Conservation (phyloP, 2,113 vertebrate species). For the Bufo bufo region DNA sequence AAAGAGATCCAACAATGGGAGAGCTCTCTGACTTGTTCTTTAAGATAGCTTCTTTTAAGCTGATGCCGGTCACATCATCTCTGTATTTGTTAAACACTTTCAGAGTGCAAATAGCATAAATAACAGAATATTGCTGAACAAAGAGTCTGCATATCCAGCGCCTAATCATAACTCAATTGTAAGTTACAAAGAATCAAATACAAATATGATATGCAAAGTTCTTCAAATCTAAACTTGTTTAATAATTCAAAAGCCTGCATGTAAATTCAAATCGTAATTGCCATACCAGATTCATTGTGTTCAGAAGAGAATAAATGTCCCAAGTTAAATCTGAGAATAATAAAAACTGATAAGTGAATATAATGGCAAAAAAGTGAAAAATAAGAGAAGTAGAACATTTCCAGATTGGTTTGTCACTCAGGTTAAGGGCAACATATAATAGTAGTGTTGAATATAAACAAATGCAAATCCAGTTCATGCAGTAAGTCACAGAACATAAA, state of each 20-base stretch:
- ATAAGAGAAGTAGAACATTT: not conserved
- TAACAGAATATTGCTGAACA: constrained; percentile 38
- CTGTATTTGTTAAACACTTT: constrained; percentile 69
- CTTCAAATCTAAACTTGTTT: constrained; percentile 32
- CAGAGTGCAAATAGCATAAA: constrained; percentile 69
- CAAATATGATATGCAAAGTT: constrained; percentile 48
- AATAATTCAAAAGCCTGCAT: constrained; percentile 45
- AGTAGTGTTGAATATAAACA: not conserved
- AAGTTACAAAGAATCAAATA: constrained; percentile 50
- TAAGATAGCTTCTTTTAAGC: constrained; percentile 67
- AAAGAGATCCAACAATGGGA: not conserved
- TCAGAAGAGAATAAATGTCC: constrained; percentile 27
- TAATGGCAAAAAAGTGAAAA: constrained; percentile 16
- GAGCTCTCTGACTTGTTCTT: constrained; percentile 66
- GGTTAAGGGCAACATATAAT: not conserved
- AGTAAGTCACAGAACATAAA: not conserved
- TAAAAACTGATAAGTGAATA: constrained; percentile 20
- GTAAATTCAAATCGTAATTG: constrained; percentile 34
- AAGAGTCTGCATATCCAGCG: constrained; percentile 36
- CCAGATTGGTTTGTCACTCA: not conserved
- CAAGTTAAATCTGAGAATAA: not conserved
- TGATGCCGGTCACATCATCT: constrained; percentile 69
- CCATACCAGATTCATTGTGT: not conserved
- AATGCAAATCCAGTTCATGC: not conserved
- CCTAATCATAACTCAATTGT: constrained; percentile 51